Evolutionary conservation across 2,888 invertebrate species (phyloP).

Genomic region (Andrena chrysosceles): DNA sequence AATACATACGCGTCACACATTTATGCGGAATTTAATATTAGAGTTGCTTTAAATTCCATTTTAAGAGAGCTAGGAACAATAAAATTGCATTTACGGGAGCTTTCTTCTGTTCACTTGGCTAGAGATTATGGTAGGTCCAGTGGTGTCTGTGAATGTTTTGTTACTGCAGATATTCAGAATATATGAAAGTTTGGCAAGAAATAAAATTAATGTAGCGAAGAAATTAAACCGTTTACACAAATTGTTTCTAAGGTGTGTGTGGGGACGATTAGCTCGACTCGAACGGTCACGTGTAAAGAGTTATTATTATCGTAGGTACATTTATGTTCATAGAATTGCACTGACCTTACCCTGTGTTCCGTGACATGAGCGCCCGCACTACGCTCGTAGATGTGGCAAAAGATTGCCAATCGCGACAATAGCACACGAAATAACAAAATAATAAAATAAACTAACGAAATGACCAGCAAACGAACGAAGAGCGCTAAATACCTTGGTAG

Average conservation of each 20-base stretch:
- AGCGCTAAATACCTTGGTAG: conserved; percentile 37
- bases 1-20: neutral
- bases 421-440: neutral
- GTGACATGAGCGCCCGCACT: conserved; percentile 49
- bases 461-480: neutral
- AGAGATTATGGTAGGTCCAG: too few relatives aligned
- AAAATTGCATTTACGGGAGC: too few relatives aligned
- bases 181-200: too few relatives aligned
- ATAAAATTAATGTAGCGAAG: too few relatives aligned
- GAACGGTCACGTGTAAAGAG: neutral
- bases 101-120: too few relatives aligned
- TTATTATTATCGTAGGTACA: conserved; percentile 14
- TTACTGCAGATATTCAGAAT: too few relatives aligned
- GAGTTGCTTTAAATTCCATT: neutral
- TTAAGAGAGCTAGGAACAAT: neutral
- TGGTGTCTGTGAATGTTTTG: too few relatives aligned
- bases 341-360: conserved; percentile 78
- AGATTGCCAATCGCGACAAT: neutral
- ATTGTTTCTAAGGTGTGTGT: too few relatives aligned
- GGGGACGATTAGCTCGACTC: neutral
- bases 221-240: too few relatives aligned
- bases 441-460: neutral
- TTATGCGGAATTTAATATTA: neutral
- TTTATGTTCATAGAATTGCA: conserved; percentile 70
- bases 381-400: neutral